These are phyloP conservation scores for Xenopus petersii DNA, from an alignment of 2,797 vertebrate species.

Conservation along the genomic window DNA sequence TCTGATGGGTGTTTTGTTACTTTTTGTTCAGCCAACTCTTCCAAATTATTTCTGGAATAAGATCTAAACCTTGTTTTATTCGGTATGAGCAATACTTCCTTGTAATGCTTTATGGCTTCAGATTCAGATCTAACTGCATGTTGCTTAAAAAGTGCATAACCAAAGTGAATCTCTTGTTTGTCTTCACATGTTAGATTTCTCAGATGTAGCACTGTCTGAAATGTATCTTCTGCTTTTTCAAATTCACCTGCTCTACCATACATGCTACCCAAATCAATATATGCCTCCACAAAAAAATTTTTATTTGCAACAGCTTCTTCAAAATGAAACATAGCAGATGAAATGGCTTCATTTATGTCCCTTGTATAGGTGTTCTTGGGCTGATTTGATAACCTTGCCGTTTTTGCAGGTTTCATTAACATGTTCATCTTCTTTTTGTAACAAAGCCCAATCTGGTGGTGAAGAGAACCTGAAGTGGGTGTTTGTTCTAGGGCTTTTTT, in stretches of 20 bases:
- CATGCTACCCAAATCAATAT: slow-evolving; percentile 56
- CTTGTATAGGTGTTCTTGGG: no score
- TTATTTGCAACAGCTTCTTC: slow-evolving; percentile 49
- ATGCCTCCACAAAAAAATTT: slow-evolving; percentile 54
- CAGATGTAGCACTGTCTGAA: slow-evolving; percentile 52
- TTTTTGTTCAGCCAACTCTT: slow-evolving; percentile 51
- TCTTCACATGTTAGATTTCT: slow-evolving; percentile 34
- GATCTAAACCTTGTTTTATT: not conserved
- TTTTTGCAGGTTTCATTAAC: no score
- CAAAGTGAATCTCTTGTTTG: slow-evolving; percentile 50
- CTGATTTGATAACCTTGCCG: no score
- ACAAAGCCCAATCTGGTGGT: slow-evolving; percentile 72
- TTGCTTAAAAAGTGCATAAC: slow-evolving; percentile 61
- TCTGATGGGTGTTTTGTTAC: slow-evolving; percentile 37
- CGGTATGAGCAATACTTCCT: slow-evolving; percentile 58
- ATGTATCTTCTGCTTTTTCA: slow-evolving; percentile 62
- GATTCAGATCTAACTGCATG: slow-evolving; percentile 33
- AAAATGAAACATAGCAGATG: slow-evolving; percentile 61
- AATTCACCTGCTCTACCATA: slow-evolving; percentile 52
- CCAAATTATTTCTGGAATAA: not conserved
- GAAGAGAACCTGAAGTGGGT: slow-evolving; percentile 58
- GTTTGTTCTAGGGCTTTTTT: slow-evolving; percentile 54
- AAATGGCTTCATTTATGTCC: no score
- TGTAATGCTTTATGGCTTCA: no score
- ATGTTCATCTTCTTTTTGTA: slow-evolving; percentile 52